Conservation (phyloP, 2,113 vertebrate genomes). For the Dendropsophus ebraccatus region DNA sequence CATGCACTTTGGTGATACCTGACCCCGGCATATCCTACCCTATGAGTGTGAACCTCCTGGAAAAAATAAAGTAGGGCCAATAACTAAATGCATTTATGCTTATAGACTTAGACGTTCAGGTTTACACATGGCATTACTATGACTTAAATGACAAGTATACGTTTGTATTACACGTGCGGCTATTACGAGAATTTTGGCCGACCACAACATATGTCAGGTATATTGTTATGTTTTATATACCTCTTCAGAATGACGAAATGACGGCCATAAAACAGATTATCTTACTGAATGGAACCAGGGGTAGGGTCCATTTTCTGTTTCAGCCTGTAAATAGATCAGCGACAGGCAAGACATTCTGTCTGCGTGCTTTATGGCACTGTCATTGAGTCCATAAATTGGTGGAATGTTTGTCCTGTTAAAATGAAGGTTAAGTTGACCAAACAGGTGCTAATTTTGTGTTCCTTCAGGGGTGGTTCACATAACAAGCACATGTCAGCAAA, state of each 20-base stretch:
- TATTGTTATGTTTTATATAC: slow-evolving; percentile 18
- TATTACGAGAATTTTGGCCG: background rate
- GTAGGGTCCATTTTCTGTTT: slow-evolving; percentile 15
- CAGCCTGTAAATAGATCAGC: slow-evolving; percentile 19
- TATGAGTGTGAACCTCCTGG: background rate
- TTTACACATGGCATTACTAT: background rate
- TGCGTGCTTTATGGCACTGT: slow-evolving; percentile 63
- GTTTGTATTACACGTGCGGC: background rate
- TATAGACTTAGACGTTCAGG: background rate
- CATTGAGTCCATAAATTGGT: slow-evolving; percentile 64
- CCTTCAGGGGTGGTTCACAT: slow-evolving; percentile 71
- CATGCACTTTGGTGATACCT: background rate
- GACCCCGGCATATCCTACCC: background rate
- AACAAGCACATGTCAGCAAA: slow-evolving; percentile 71
- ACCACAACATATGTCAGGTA: background rate
- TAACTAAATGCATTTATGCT: background rate
- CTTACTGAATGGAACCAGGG: background rate
- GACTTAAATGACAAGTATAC: background rate
- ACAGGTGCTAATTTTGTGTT: slow-evolving; percentile 77
- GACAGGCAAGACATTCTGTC: slow-evolving; percentile 62
- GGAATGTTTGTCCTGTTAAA: slow-evolving; percentile 70
- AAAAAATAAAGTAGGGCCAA: background rate
- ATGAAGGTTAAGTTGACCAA: slow-evolving; percentile 76
- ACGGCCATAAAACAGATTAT: slow-evolving; percentile 17
- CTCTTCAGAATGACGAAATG: background rate